These are phyloP conservation scores for Oscheius myriophilus DNA, from an alignment of 2,888 invertebrate species.

Conservation along the genomic window DNA sequence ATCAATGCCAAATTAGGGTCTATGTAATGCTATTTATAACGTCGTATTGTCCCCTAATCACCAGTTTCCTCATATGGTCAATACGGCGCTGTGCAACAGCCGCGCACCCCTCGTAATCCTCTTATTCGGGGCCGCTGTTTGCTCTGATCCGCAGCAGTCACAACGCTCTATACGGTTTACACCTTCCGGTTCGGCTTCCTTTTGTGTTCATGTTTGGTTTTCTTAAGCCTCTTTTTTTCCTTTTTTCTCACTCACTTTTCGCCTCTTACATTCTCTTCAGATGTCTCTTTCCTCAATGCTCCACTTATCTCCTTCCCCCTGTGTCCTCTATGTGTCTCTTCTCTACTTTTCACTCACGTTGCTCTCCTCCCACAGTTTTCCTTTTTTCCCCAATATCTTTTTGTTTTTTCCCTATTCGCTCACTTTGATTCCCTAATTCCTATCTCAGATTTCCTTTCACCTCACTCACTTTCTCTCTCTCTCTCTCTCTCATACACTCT, in stretches of 20 bases:
- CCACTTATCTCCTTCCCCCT: slow-evolving; percentile 5
- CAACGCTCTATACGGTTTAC: too few relatives aligned
- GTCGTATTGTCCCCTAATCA: slow-evolving; percentile 3
- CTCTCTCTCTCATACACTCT: slow-evolving; percentile 5
- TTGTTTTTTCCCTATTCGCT: too few relatives aligned
- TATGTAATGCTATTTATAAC: too few relatives aligned
- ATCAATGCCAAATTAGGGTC: too few relatives aligned
- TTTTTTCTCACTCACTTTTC: slow-evolving; percentile 26
- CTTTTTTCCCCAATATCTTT: too few relatives aligned
- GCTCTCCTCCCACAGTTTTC: too few relatives aligned
- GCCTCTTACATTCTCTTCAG: slow-evolving; percentile 5
- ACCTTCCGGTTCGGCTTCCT: background rate
- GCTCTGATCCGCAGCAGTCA: slow-evolving; percentile 1
- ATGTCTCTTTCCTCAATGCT: too few relatives aligned
- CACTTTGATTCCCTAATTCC: too few relatives aligned
- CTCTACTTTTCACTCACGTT: slow-evolving; percentile 8
- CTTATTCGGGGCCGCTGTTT: slow-evolving; percentile 27
- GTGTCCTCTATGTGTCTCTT: slow-evolving; percentile 10
- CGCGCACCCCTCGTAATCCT: slow-evolving; percentile 23
- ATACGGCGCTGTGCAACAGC: slow-evolving; percentile 11
- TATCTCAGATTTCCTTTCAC: slow-evolving; percentile 4
- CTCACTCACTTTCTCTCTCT: slow-evolving; percentile 32
- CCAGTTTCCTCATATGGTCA: slow-evolving; percentile 11
- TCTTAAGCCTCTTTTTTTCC: slow-evolving; percentile 1
- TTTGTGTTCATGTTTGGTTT: slow-evolving; percentile 2